Percentiles rank a stretch among this genome's conserved stretches.
Conservation (phyloP, 1,140 invertebrate genomes). For the Panulirus ornatus region DNA sequence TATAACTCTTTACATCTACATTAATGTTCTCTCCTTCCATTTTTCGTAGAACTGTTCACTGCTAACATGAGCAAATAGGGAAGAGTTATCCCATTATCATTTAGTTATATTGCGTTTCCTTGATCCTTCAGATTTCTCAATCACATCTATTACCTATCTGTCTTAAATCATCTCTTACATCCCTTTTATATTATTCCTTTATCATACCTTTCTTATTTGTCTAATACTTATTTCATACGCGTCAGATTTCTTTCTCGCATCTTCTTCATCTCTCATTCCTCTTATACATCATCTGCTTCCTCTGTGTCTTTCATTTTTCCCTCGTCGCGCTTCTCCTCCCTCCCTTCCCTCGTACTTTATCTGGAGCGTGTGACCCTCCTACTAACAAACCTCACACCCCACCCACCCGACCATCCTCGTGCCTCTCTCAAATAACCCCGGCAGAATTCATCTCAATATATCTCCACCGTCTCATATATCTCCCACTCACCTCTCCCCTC, state of each 20-base stretch:
- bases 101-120: too few species aligned
- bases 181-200: not conserved
- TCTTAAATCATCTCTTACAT: not conserved
- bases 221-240: not conserved
- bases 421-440: not conserved
- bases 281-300: not conserved
- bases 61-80: too few species aligned
- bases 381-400: too few species aligned
- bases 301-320: not conserved
- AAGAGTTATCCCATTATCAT: too few species aligned
- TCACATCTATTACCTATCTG: not conserved
- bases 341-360: not conserved
- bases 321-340: not conserved
- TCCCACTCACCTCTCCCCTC: not conserved
- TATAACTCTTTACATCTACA: not conserved
- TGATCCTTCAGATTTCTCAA: too few species aligned
- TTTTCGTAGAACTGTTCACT: too few species aligned
- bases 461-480: not conserved
- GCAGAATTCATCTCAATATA: not conserved
- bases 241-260: not conserved
- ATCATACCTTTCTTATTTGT: not conserved
- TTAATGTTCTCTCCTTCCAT: too few species aligned
- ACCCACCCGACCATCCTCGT: not conserved
- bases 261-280: not conserved
- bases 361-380: not conserved